Base-by-base conservation (phyloP, 2,888 invertebrate genomes). In the Andrena dorsata region DNA sequence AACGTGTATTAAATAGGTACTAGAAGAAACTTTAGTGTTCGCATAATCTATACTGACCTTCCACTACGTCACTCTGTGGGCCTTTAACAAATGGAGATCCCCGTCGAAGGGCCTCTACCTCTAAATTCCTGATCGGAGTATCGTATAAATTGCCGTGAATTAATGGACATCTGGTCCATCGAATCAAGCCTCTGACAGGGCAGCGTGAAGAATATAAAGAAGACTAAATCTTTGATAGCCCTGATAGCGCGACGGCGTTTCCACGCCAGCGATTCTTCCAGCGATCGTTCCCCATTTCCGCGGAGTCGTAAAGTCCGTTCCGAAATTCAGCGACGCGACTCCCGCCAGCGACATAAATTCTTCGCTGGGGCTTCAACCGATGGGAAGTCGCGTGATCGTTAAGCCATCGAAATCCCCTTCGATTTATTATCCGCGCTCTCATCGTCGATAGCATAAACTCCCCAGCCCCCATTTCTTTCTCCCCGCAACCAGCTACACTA, bases 241-340 rank as follows among this genome's bases (percentile, higher is more conserved):
- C 16, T 30, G 51, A 51, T 51, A 63, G 61, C 23, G 30, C 53
- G 58, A 35, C 65, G 71, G 74, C 68, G 60, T 75, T 76, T 58
- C 69, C 68, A 41, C 73, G 80, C 76, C 53, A 66, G 13, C 80
- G 82, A 76, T 82, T 82, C 80, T 58, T 56, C 61, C 63, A 53
- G 20, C 85, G 83, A 80, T 78, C 85, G 72, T 69, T 63, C 30
- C 61, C 26, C 72, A 58, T 86, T 84, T 83, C 77, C 82, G 66
- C 82, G 71, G 76, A 86, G 83, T 88, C 85, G 88, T 90, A 89
- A 88, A 89, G 82, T 80, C 78, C 63, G 85, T 82, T 58, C 84
- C 82, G 83, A 86, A 88, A 90, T 88, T 87, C 86, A 90, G 74
- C 81, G 83, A 83, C 81, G 89, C 80, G 80, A 68, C 69, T 76